These are phyloP conservation scores for Lepidostoma basale DNA, from an alignment of 1,140 invertebrate genomes.

Conservation along the genomic window DNA sequence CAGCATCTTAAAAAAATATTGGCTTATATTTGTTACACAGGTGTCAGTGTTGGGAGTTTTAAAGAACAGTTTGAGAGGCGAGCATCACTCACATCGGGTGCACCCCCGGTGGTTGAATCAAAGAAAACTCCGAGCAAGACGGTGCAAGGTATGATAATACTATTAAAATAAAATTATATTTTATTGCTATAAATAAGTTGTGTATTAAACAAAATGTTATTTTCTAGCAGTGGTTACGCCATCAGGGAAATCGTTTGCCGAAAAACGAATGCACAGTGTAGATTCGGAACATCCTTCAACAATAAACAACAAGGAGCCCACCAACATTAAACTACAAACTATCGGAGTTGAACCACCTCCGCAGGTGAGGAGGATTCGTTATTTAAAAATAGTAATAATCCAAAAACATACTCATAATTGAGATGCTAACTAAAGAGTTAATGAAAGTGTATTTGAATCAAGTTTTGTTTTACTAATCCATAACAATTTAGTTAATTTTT, in stretches of 20 bases:
- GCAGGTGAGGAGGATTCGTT: no score
- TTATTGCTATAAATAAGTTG: not conserved
- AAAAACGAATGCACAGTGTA: constrained; percentile 59
- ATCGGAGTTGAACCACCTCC: constrained; percentile 60
- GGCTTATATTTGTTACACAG: no score
- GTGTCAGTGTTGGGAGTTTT: constrained; percentile 81
- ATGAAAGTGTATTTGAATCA: no score
- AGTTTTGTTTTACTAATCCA: no score
- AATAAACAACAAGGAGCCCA: constrained; percentile 46
- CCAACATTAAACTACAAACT: constrained; percentile 53
- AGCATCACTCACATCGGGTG: constrained; percentile 66
- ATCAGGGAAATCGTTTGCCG: constrained; percentile 47
- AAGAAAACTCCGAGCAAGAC: constrained; percentile 34
- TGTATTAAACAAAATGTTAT: not conserved
- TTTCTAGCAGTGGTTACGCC: not conserved
- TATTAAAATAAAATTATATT: not conserved
- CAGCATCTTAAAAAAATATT: no score
- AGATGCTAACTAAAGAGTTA: no score
- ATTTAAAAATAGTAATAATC: no score
- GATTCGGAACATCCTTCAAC: constrained; percentile 54
- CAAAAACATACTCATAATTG: no score
- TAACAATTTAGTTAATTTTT: not conserved
- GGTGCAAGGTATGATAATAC: constrained; percentile 11
- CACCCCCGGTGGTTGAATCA: constrained; percentile 31
- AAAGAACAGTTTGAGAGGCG: constrained; percentile 83